Conservation (phyloP, 2,888 invertebrate species). For the Mantis religiosa region DNA sequence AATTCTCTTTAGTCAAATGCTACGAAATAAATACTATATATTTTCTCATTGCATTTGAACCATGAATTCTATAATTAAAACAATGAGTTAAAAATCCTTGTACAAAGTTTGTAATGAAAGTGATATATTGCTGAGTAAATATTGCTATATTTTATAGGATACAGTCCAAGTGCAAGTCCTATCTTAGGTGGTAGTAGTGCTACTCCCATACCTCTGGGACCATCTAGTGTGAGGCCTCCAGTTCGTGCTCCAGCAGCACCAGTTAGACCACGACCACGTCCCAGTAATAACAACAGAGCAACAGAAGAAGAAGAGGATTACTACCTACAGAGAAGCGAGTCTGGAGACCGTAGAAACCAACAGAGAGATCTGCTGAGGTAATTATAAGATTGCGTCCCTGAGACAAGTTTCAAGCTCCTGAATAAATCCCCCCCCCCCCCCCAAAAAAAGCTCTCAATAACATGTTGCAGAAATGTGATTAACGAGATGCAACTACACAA, state of each 20-base stretch:
- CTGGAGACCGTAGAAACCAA: slow-evolving; percentile 49
- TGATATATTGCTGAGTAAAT: too few relatives aligned
- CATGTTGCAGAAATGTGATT: too few relatives aligned
- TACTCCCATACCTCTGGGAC: slow-evolving; percentile 37
- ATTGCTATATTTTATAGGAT: not conserved
- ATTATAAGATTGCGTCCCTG: not conserved
- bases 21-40: too few relatives aligned
- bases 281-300: not conserved
- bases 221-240: slow-evolving; percentile 32
- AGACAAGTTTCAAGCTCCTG: too few relatives aligned
- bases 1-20: too few relatives aligned
- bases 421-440: too few relatives aligned
- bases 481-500: too few relatives aligned
- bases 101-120: too few relatives aligned
- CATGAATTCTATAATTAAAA: not conserved
- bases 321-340: slow-evolving; percentile 67
- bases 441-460: too few relatives aligned
- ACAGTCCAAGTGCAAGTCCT: slow-evolving; percentile 3
- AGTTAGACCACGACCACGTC: slow-evolving; percentile 47
- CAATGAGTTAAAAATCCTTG: not conserved
- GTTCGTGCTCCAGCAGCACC: slow-evolving; percentile 22
- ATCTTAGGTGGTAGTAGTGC: not conserved
- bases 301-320: slow-evolving; percentile 67
- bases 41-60: too few relatives aligned
- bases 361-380: slow-evolving; percentile 37